Evolutionary conservation across 2,113 vertebrate genomes (phyloP).

Genomic region (Anser cygnoides): DNA sequence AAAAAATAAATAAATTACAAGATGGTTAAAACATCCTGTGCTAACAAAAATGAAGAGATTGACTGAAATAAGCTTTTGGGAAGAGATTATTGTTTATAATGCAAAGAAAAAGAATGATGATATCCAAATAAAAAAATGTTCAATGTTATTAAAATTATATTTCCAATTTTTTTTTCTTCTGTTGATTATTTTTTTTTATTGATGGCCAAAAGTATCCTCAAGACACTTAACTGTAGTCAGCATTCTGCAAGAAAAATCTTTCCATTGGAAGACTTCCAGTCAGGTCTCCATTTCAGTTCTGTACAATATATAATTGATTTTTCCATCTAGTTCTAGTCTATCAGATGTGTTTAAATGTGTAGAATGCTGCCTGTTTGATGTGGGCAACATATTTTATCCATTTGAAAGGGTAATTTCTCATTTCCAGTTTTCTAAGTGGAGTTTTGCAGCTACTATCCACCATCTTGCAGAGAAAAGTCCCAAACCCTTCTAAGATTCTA

Average conservation of each 20-base stretch:
- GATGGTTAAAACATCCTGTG: conserved; percentile 6
- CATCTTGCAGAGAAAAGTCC: too few relatives aligned
- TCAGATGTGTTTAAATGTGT: not conserved
- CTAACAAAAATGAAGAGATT: not conserved
- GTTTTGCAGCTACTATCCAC: not conserved
- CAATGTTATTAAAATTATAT: not conserved
- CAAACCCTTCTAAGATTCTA: not conserved
- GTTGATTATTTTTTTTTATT: not conserved
- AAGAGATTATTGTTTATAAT: not conserved
- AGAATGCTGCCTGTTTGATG: not conserved
- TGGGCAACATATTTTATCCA: not conserved
- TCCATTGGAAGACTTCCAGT: conserved; percentile 22
- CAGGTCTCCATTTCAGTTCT: conserved; percentile 24
- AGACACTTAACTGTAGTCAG: not conserved
- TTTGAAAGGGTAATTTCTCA: not conserved
- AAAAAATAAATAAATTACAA: not conserved
- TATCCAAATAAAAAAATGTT: not conserved
- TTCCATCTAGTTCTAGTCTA: not conserved
- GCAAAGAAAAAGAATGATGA: not conserved
- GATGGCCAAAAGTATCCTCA: conserved; percentile 19
- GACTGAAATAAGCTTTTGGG: not conserved
- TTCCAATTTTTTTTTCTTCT: not conserved
- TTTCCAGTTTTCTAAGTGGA: not conserved
- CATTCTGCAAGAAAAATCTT: conserved; percentile 11
- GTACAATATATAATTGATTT: not conserved